Base-by-base conservation (phyloP, 2,113 vertebrate genomes). In the Malurus melanocephalus region DNA sequence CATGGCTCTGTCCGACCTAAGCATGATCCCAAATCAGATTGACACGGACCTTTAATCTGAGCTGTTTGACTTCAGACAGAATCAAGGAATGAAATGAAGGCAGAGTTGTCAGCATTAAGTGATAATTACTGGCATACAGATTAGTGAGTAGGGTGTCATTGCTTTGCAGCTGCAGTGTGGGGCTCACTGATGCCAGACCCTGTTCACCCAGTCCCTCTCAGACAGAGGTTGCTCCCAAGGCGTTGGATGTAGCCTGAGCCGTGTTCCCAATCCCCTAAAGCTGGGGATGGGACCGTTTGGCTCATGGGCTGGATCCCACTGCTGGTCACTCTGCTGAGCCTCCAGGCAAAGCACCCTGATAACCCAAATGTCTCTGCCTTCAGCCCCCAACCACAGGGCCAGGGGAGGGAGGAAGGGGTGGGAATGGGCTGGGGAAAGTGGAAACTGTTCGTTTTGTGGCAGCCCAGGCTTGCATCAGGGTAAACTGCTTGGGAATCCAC, bases 231-330 rank as follows among this genome's bases (percentile, higher is more conserved):
- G 1, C 48, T 81, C 49, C 28, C 52, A 13, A 57, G 30, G 20
- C 62, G 43, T 71, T 0, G 0, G 18, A 13, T 60, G 20, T 2
- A 73, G 33, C 53, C 61, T 51, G 55, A 72, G 42, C 38, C 5
- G 15, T 0, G 1, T 26, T 56, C 42, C 1, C 0, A 14, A 4
- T 38, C 46, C 66, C 49, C 51, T 16, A 14, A 79, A 72, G 20
- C 35, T 46, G 32, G 40, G 10, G 32, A 16, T 38, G 1, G 7
- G 13, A 16, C 0, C 0, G 1, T 75, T 64, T 52, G 42, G 13
- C 42, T 60, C 0, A 0, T 10, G 18, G 24, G 33, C 38, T 51
- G 65, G 62, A 59, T 56, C 43, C 40, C 49, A 32, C 14, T 6
- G 55, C 33, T 3, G 16, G 7, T 49, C 53, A 24, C 40, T 46